Conservation (phyloP, 2,888 invertebrate species). For the Anoncus sp. region DNA sequence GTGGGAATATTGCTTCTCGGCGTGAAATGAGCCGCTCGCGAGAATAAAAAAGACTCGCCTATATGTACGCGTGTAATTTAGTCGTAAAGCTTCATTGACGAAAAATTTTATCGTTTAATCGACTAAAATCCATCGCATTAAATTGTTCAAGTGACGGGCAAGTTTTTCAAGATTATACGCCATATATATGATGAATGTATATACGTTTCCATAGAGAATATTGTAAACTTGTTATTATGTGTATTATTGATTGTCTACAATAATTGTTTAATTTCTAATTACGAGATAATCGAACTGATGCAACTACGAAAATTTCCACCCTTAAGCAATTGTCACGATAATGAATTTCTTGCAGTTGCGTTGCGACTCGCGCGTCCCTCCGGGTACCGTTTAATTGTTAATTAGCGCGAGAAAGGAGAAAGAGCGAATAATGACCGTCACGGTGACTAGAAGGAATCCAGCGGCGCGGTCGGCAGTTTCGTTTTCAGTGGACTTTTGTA, state of each 20-base stretch:
- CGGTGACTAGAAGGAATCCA: slow-evolving; percentile 67
- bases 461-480: slow-evolving; percentile 55
- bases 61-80: not conserved
- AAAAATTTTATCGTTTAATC: too few relatives aligned
- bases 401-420: slow-evolving; percentile 66
- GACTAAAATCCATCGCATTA: too few relatives aligned
- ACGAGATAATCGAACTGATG: slow-evolving; percentile 21
- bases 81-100: slow-evolving; percentile 3
- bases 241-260: not conserved
- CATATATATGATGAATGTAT: too few relatives aligned
- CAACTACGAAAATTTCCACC: slow-evolving; percentile 41
- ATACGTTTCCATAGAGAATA: too few relatives aligned
- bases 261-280: not conserved
- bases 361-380: slow-evolving; percentile 17
- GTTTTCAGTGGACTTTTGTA: slow-evolving; percentile 34
- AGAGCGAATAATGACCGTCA: slow-evolving; percentile 58
- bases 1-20: slow-evolving; percentile 64
- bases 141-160: too few relatives aligned
- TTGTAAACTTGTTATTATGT: not conserved
- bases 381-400: slow-evolving; percentile 67
- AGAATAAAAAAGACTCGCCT: not conserved
- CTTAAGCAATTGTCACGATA: slow-evolving; percentile 51
- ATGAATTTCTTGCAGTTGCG: slow-evolving; percentile 43
- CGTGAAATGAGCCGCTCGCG: slow-evolving; percentile 16
- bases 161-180: too few relatives aligned